These are phyloP conservation scores for Trachymyrmex septentrionalis DNA, from an alignment of 1,140 invertebrate species.

Conservation along the genomic window DNA sequence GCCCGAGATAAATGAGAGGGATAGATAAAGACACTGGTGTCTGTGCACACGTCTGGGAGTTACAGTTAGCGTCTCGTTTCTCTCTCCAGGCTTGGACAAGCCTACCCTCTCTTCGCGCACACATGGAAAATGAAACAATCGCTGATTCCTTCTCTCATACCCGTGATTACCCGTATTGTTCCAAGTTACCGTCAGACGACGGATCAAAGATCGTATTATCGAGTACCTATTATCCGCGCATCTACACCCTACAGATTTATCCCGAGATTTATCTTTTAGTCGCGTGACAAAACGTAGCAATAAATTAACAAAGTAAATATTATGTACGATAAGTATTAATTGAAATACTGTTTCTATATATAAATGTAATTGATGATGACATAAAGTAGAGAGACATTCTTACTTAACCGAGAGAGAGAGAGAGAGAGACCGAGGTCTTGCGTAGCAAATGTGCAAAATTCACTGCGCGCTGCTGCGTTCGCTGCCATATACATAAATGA, in stretches of 20 bases:
- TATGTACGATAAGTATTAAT: constrained; percentile 14
- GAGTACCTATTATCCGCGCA: background rate
- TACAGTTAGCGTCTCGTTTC: background rate
- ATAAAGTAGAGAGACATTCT: background rate
- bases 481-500: constrained; percentile 17
- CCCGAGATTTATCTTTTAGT: background rate
- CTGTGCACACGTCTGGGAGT: constrained; percentile 39
- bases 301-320: constrained; percentile 33
- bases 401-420: background rate
- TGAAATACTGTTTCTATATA: background rate
- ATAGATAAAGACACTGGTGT: constrained; percentile 46
- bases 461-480: background rate
- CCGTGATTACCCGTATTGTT: constrained; percentile 85
- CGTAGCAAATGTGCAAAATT: constrained; percentile 1
- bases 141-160: constrained; percentile 81
- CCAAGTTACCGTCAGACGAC: constrained; percentile 71
- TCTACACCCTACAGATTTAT: constrained; percentile 18
- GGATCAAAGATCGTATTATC: constrained; percentile 62
- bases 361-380: background rate
- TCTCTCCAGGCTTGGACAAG: constrained; percentile 39
- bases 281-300: constrained; percentile 6
- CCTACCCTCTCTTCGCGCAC: constrained; percentile 59
- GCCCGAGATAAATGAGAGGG: constrained; percentile 15
- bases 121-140: constrained; percentile 82
- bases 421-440: no score